Evolutionary conservation across 2,113 vertebrate species (phyloP).

Genomic region (Limanda limanda): DNA sequence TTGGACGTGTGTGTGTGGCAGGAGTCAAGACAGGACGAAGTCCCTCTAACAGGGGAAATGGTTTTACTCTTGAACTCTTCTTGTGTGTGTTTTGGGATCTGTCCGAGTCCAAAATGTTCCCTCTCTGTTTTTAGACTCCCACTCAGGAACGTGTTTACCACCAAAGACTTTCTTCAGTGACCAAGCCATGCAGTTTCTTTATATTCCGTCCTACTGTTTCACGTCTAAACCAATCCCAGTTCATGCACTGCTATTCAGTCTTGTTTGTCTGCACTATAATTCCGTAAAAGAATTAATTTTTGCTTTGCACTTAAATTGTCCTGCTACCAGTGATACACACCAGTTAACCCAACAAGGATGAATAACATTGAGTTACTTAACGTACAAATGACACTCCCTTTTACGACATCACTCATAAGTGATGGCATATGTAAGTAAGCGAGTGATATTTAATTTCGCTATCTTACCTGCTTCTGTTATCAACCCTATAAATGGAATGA

Average conservation of each 20-base stretch:
- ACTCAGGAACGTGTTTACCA: constrained; percentile 31
- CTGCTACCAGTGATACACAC: too few relatives aligned
- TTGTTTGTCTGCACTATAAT: neutral
- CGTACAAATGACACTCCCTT: neutral
- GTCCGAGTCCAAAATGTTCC: constrained; percentile 64
- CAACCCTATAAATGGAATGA: neutral
- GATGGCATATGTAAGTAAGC: too few relatives aligned
- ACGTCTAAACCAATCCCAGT: neutral
- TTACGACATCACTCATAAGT: neutral
- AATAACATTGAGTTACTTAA: neutral
- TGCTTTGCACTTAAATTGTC: neutral
- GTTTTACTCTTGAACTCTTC: constrained; percentile 41
- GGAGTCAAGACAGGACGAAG: constrained; percentile 15
- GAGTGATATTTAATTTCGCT: neutral
- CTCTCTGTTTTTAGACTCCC: constrained; percentile 56
- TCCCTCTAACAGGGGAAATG: constrained; percentile 45
- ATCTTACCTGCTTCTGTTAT: neutral
- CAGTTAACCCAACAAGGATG: neutral
- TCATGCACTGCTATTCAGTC: neutral
- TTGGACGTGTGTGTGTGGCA: constrained; percentile 3
- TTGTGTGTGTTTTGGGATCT: constrained; percentile 64
- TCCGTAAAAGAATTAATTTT: neutral
- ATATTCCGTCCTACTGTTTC: neutral
- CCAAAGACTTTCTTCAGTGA: neutral
- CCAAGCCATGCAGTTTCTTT: constrained; percentile 20